Conservation (phyloP, 2,888 invertebrate species). For the Dasypolia templi region DNA sequence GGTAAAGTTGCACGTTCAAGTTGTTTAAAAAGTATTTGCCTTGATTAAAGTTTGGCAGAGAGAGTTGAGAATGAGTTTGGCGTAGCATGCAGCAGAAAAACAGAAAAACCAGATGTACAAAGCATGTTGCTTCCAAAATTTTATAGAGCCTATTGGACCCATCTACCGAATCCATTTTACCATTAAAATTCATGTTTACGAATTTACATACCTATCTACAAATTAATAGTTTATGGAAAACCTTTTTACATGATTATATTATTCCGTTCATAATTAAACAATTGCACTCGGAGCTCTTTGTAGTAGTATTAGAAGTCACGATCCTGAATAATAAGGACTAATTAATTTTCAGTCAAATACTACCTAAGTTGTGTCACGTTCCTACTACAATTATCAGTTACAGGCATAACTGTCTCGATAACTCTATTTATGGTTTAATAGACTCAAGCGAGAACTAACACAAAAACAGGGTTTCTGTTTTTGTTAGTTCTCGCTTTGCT, state of each 20-base stretch:
- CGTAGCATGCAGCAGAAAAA: not conserved
- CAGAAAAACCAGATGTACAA: too few relatives aligned
- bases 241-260: not conserved
- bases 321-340: not conserved
- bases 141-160: not conserved
- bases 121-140: not conserved
- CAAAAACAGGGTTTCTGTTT: too few relatives aligned
- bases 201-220: not conserved
- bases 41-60: too few relatives aligned
- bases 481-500: not conserved
- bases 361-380: slow-evolving; percentile 29
- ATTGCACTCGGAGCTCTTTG: not conserved
- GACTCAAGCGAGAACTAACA: too few relatives aligned
- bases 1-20: too few relatives aligned
- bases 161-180: not conserved
- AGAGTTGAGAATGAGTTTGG: not conserved
- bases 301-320: not conserved
- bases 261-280: not conserved
- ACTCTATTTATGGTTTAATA: slow-evolving; percentile 22
- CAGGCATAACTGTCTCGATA: slow-evolving; percentile 37
- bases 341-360: slow-evolving; percentile 3
- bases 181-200: not conserved
- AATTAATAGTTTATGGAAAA: not conserved
- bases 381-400: slow-evolving; percentile 21
- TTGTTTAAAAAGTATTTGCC: too few relatives aligned